A percentile compares a stretch with the other conserved stretches of the same genome.
Evolutionary conservation across 2,113 vertebrate species (phyloP).

Genomic region (Emydura subglobosa): DNA sequence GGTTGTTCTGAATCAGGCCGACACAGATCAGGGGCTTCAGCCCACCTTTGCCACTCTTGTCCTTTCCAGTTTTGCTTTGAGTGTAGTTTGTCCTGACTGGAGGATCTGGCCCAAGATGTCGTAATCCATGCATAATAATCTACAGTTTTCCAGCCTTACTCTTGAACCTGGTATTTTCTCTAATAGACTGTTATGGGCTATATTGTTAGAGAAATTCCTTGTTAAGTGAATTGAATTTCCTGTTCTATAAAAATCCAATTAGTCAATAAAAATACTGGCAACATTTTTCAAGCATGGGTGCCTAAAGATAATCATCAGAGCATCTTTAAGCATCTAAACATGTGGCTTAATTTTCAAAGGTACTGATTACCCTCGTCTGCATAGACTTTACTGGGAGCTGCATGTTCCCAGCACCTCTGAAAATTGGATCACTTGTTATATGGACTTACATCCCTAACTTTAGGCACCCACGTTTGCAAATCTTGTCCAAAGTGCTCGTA

Average conservation of each 20-base stretch:
- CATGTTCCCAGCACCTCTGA: background rate
- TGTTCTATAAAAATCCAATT: conserved; percentile 33
- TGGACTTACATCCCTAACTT: background rate
- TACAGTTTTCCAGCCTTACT: background rate
- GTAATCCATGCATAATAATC: background rate
- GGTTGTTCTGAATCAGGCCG: background rate
- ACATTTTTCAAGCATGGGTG: background rate
- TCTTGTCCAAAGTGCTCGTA: background rate
- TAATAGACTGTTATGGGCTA: background rate
- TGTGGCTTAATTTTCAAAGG: background rate
- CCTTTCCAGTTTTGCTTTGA: background rate
- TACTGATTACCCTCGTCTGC: background rate
- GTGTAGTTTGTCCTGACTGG: background rate
- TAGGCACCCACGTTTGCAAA: background rate
- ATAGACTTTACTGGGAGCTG: background rate
- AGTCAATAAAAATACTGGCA: conserved; percentile 30
- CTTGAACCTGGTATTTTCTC: background rate
- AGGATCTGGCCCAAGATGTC: background rate
- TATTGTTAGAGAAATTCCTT: conserved; percentile 14
- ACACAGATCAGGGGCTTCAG: background rate
- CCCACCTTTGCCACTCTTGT: background rate
- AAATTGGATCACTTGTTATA: background rate
- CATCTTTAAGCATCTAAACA: background rate
- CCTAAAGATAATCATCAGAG: background rate
- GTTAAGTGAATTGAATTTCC: conserved; percentile 16